A percentile compares a stretch with the other conserved stretches of the same genome.
phyloP scores from a whole-genome alignment of 2,888 invertebrate genomes.

The Sphaeridia pumilis region DNA sequence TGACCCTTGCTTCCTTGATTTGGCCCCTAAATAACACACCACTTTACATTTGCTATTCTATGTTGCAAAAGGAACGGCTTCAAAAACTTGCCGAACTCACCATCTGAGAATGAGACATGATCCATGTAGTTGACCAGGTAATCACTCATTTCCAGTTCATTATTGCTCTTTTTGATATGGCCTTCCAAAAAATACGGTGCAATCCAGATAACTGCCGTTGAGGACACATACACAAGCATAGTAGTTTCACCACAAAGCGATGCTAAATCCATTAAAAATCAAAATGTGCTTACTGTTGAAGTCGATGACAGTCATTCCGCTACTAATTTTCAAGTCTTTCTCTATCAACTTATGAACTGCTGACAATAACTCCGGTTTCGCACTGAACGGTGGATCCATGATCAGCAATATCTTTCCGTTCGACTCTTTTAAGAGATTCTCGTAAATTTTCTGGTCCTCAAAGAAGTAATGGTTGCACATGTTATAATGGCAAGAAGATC shows the following conservation, averaged over 20 bases:
- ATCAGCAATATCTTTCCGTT: conserved; percentile 7
- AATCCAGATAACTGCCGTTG: conserved; percentile 20
- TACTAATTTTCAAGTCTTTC: conserved; percentile 2
- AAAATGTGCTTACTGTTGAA: conserved; percentile 3
- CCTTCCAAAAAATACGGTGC: conserved; percentile 20
- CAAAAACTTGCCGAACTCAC: neutral
- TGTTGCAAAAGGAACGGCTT: neutral
- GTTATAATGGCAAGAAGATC: conserved; percentile 12
- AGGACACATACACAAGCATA: too few relatives aligned
- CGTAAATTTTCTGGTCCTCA: conserved; percentile 7
- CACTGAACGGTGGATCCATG: conserved; percentile 20
- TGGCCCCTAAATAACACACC: neutral
- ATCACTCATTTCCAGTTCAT: conserved; percentile 15
- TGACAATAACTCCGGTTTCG: conserved; percentile 13
- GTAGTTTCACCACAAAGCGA: neutral
- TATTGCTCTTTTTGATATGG: conserved; percentile 15
- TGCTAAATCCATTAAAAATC: too few relatives aligned
- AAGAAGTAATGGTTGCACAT: conserved; percentile 23
- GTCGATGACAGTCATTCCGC: neutral
- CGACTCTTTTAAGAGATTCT: conserved; percentile 4
- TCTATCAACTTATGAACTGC: conserved; percentile 5
- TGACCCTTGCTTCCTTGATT: conserved; percentile 11
- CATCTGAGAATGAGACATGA: conserved; percentile 14
- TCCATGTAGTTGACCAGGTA: conserved; percentile 16
- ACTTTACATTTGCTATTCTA: neutral